Conservation (phyloP, 2,888 invertebrate species). For the Pyrocoelia pectoralis region DNA sequence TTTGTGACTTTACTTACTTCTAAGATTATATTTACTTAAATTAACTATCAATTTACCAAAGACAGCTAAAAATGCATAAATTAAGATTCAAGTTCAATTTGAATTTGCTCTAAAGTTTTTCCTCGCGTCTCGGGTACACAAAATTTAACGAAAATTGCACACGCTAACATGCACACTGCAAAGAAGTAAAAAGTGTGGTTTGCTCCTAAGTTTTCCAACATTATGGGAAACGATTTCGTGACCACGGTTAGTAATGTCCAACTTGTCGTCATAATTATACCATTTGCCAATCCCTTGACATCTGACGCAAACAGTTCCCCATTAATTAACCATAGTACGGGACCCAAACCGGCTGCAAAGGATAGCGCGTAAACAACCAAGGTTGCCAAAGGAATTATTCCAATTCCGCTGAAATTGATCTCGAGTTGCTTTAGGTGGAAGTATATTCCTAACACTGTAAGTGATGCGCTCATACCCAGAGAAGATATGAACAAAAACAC, state of each 20-base stretch:
- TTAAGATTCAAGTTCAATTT: slow-evolving; percentile 20
- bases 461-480: slow-evolving; percentile 20
- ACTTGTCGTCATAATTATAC: slow-evolving; percentile 34
- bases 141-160: slow-evolving; percentile 31
- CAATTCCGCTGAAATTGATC: slow-evolving; percentile 26
- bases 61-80: too few relatives aligned
- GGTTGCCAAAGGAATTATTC: slow-evolving; percentile 29
- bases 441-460: slow-evolving; percentile 16
- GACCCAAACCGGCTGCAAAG: slow-evolving; percentile 37
- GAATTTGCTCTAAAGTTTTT: slow-evolving; percentile 31
- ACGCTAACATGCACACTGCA: slow-evolving; percentile 28
- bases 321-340: slow-evolving; percentile 38
- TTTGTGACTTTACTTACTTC: too few relatives aligned
- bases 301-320: slow-evolving; percentile 37
- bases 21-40: too few relatives aligned
- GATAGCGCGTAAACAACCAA: slow-evolving; percentile 29
- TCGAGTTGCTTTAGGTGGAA: slow-evolving; percentile 10
- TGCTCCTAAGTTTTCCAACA: slow-evolving; percentile 28
- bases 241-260: slow-evolving; percentile 36
- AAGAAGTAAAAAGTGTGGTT: slow-evolving; percentile 38
- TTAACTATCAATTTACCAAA: too few relatives aligned
- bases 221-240: slow-evolving; percentile 34
- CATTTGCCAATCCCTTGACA: slow-evolving; percentile 37
- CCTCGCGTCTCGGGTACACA: slow-evolving; percentile 36
- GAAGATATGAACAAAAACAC: slow-evolving; percentile 51